phyloP scores from a whole-genome alignment of 2,888 invertebrate genomes.

The Aporophyla lueneburgensis region DNA sequence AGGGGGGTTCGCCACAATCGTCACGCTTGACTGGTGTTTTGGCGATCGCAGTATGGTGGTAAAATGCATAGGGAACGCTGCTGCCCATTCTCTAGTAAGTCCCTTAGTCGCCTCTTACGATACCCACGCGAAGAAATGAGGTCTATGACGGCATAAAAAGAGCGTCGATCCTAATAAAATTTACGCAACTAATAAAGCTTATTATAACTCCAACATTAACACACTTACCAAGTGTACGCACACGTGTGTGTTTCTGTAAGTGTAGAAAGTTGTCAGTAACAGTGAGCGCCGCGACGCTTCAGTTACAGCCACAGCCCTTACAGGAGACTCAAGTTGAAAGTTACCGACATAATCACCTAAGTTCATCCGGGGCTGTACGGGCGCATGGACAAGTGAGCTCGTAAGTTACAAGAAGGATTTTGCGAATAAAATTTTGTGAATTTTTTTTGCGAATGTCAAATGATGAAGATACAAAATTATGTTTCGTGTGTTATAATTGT shows the following conservation, averaged over 20 bases:
- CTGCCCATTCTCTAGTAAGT: no score
- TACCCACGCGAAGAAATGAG: no score
- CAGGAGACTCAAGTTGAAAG: constrained; percentile 46
- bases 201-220: constrained; percentile 15
- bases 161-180: constrained; percentile 5
- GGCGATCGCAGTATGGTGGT: no score
- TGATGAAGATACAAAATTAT: not conserved
- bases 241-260: constrained; percentile 23
- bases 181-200: constrained; percentile 17
- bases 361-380: constrained; percentile 30
- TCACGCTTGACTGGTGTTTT: no score
- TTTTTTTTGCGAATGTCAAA: not conserved
- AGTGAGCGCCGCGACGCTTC: not conserved
- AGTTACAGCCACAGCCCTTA: constrained; percentile 29
- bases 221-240: constrained; percentile 18
- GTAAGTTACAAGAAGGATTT: not conserved
- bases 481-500: not conserved
- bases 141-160: not conserved
- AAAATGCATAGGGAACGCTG: no score
- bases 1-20: no score
- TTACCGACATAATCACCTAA: constrained; percentile 55
- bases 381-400: not conserved
- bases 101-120: no score
- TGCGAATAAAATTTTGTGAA: not conserved
- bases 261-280: constrained; percentile 25